phyloP scores from a whole-genome alignment of 2,888 invertebrate species.

The Neoitamus cyanurus region DNA sequence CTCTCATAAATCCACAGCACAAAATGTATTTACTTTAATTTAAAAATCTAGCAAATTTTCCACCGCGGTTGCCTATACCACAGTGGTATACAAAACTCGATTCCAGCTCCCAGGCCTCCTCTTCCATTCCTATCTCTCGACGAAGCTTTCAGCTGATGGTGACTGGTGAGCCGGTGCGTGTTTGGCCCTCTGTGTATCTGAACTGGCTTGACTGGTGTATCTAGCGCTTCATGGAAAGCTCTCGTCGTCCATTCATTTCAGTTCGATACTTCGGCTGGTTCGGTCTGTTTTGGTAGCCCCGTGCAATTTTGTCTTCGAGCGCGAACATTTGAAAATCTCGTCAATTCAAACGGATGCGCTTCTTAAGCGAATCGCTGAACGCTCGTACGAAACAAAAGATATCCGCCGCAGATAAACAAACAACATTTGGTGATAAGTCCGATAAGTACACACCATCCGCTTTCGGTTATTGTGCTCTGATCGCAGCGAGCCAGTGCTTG shows the following conservation, averaged over 20 bases:
- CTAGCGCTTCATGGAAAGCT: not conserved
- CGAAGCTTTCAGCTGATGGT: not conserved
- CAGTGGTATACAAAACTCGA: not conserved
- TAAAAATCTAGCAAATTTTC: not conserved
- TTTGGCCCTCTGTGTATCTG: not conserved
- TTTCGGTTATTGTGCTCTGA: not conserved
- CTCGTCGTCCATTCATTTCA: not conserved
- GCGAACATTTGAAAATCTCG: conserved; percentile 9
- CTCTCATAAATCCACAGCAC: not conserved
- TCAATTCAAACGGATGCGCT: not conserved
- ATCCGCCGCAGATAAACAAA: not conserved
- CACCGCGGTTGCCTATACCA: not conserved
- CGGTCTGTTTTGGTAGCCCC: not conserved
- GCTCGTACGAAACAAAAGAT: not conserved
- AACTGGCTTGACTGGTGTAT: not conserved
- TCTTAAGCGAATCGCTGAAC: not conserved
- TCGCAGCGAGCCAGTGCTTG: not conserved
- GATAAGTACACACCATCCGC: not conserved
- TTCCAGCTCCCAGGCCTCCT: not conserved
- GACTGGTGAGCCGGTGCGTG: not conserved
- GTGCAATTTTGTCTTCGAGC: not conserved
- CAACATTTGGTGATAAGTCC: not conserved
- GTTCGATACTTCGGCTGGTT: not conserved
- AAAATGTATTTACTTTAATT: not conserved
- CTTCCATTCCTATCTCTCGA: not conserved